Evolutionary conservation across 92 coral and sea anemone genomes (phyloP).

Genomic region (Plumapathes pennacea): DNA sequence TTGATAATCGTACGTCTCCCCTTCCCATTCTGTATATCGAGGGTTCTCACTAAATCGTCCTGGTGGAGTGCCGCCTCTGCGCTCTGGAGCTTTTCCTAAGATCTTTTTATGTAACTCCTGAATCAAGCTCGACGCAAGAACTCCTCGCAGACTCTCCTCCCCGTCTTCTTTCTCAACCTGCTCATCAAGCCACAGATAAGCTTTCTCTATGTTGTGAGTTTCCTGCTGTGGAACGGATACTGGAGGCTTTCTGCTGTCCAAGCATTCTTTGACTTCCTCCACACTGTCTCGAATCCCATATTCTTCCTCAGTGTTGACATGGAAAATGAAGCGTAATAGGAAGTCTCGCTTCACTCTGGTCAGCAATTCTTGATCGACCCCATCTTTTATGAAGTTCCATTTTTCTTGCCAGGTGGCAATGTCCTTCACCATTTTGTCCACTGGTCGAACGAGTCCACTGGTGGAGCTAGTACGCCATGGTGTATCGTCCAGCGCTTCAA

Average conservation of each 20-base stretch:
- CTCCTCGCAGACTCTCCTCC: constrained; percentile 13
- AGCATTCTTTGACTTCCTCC: constrained; percentile 11
- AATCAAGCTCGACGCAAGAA: constrained; percentile 36
- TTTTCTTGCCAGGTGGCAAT: constrained; percentile 30
- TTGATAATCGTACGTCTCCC: constrained; percentile 59
- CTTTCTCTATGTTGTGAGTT: constrained; percentile 62
- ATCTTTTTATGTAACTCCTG: constrained; percentile 53
- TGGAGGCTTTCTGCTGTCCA: neutral
- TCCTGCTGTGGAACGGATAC: constrained; percentile 60
- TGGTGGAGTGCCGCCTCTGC: constrained; percentile 36
- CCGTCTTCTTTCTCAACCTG: constrained; percentile 16
- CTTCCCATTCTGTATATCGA: constrained; percentile 48
- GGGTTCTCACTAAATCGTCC: constrained; percentile 48
- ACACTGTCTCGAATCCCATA: constrained; percentile 58
- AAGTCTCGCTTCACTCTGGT: constrained; percentile 20
- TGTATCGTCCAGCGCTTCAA: constrained; percentile 67
- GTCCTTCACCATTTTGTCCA: constrained; percentile 22
- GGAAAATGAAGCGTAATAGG: constrained; percentile 46
- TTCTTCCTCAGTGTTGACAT: constrained; percentile 67
- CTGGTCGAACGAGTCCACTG: neutral
- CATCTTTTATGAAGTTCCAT: constrained; percentile 39
- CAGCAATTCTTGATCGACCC: constrained; percentile 6
- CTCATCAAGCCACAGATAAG: constrained; percentile 30
- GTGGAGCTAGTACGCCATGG: constrained; percentile 47
- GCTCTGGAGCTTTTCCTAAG: constrained; percentile 22